phyloP scores from a whole-genome alignment of 2,113 vertebrate species.

The Hystrix brachyura region DNA sequence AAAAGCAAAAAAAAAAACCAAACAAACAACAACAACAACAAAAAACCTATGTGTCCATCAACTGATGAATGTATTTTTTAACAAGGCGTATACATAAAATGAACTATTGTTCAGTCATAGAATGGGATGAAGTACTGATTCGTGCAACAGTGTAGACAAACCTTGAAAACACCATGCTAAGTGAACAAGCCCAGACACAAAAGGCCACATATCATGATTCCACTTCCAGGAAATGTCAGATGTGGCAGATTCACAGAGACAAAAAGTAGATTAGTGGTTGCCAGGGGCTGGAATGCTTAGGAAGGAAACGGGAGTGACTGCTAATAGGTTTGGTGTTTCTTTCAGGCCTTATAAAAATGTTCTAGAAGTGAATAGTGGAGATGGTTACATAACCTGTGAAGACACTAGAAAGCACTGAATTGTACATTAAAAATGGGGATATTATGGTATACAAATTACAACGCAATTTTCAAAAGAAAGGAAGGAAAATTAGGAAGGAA shows the following conservation, averaged over 20 bases:
- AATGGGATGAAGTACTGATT: neutral
- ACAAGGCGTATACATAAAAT: neutral
- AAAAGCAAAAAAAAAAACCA: no score
- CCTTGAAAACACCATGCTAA: neutral
- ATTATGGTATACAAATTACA: neutral
- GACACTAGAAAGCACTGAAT: neutral
- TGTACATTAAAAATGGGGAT: neutral
- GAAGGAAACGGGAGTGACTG: neutral
- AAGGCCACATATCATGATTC: neutral
- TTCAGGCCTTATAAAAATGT: neutral
- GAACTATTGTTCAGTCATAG: conserved; percentile 4
- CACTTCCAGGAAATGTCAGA: neutral
- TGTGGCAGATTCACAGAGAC: neutral
- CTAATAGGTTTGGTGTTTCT: neutral
- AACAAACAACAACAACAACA: no score
- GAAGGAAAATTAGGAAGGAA: neutral
- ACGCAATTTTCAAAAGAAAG: neutral
- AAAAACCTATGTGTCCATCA: neutral
- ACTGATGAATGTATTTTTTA: neutral
- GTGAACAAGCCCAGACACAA: neutral
- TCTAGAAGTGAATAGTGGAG: neutral
- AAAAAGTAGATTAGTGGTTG: neutral
- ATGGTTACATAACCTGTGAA: neutral
- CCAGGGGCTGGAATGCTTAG: neutral
- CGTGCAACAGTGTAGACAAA: neutral